Evolutionary conservation across 2,888 invertebrate genomes (phyloP), one percentile per base, ranked within the genome.

Genomic region (Ennomos fuscantarius): DNA sequence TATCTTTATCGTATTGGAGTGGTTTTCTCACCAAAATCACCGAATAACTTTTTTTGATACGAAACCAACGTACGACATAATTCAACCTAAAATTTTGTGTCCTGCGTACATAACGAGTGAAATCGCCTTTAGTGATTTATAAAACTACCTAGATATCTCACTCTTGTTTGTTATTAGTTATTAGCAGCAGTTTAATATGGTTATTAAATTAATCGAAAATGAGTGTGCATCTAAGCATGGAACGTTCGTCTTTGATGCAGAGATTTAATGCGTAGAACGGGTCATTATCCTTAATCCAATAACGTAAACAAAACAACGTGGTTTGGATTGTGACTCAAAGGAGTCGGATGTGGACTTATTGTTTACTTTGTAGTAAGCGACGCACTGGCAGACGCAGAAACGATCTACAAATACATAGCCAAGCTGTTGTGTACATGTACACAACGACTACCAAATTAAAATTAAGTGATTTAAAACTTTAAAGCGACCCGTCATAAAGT

Each of bases 231-330:
- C 9, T 8, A 15, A 47, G 42, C 15, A 51, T 33, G n/a, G 31
- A 13, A 37, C 32, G 13, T 5, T 9, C 32, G 8, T 33, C 40
- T 32, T 10, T 13, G 40, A 32, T 48, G 33, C 39, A 51, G 10
- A 32, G 13, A 53, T 49, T 48, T 56, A 46, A 59, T 54, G 52
- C 43, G 44, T 50, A 52, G 40, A 53, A 48, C 39, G 48, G 65
- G 64, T 65, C 57, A 63, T 58, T 58, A 63, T 62, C 62, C 61
- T 49, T 49, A 55, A 42, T 45, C 43, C 33, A 56, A 60, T 15
- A 24, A 58, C 58, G 51, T 60, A 67, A 67, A 65, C 63, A 67
- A 67, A 56, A 58, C 62, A 61, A 61, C 52, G 33, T 52, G 56
- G 48, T 36, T 49, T 40, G 50, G 43, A 59, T 60, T 54, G 58